Percentiles rank a stretch among this genome's conserved stretches.
phyloP scores from a whole-genome alignment of 1,140 invertebrate species.

The Trypoxylus dichotomus region DNA sequence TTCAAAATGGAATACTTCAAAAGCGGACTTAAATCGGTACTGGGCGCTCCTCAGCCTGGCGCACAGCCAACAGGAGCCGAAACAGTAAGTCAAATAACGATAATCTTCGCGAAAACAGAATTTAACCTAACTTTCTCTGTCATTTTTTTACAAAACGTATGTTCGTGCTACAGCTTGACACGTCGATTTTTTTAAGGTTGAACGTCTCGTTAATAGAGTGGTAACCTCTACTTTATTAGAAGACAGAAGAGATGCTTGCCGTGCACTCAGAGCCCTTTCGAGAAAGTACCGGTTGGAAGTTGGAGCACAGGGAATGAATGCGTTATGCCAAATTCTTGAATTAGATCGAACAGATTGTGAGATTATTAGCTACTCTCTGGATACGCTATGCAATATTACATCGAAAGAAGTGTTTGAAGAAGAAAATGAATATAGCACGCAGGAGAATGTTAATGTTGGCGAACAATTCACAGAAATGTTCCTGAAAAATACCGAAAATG shows the following conservation, averaged over 20 bases:
- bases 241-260: slow-evolving; percentile 93
- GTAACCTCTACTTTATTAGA: slow-evolving; percentile 90
- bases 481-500: slow-evolving; percentile 88
- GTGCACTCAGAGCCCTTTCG: slow-evolving; percentile 92
- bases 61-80: slow-evolving; percentile 78
- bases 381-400: slow-evolving; percentile 90
- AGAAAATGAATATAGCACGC: slow-evolving; percentile 62
- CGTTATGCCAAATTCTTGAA: slow-evolving; percentile 78
- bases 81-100: slow-evolving; percentile 65
- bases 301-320: slow-evolving; percentile 92
- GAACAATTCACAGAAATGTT: slow-evolving; percentile 99
- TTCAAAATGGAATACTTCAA: slow-evolving; percentile 83
- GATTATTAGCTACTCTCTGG: slow-evolving; percentile 88
- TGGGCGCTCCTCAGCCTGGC: slow-evolving; percentile 76
- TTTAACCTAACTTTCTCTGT: slow-evolving; percentile 32
- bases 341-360: slow-evolving; percentile 86
- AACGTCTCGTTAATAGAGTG: slow-evolving; percentile 88
- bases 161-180: too few relatives aligned
- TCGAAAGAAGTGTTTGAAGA: slow-evolving; percentile 81
- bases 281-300: slow-evolving; percentile 93
- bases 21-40: slow-evolving; percentile 84
- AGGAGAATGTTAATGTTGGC: slow-evolving; percentile 67
- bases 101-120: slow-evolving; percentile 31
- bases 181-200: slow-evolving; percentile 68
- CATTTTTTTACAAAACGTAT: slow-evolving; percentile 21